Base-by-base conservation (phyloP, 2,888 invertebrate species). In the Schizotus pectinicornis region DNA sequence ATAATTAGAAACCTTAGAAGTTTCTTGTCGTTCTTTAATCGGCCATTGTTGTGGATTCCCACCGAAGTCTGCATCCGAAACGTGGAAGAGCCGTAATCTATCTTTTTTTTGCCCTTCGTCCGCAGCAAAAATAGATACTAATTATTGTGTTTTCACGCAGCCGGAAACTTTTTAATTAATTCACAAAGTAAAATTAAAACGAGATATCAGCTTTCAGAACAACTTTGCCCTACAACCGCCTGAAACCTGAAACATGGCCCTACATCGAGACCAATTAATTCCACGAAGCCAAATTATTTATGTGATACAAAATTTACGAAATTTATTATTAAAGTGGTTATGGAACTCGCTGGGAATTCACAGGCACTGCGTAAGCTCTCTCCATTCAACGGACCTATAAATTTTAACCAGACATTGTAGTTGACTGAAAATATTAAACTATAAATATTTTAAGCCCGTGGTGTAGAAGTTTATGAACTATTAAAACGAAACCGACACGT, bases 161-260 rank as follows among this genome's bases (percentile, higher is more conserved):
- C 38, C 53, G 47, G 46, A 47, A 54, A 54, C 33, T 54, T 54
- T 53, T 54, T 54, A 54, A 54, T 54, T 54, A 54, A 54, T 46
- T 54, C 54, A 47, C 41, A 32, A 46, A 33, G 33, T 46, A 53
- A 22, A 22, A 22, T 22, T 22, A 22, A 22, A 22, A 22, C 22
- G 22, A 22, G 22, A 22, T 22, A 22, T 11, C 46, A 32, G 33
- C 46, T 34, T 49, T 36, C 36, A 11, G 14, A 49, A 11, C 32
- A 37, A 38, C 32, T 33, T 50, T 50, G 39, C 32, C 9, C 41
- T 14, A 13, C n/a, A n/a, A n/a, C n/a, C n/a, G 11, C 14, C 12
- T 12, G 30, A n/a, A 48, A 48, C 22, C 22, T 22, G 5, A 22
- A 22, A 22, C 5, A 22, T 5, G 22, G 22, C 22, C 22, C 22